Percentiles rank a stretch among this genome's conserved stretches.
Conservation (phyloP, 2,888 invertebrate species). For the Lithophane leautieri region DNA sequence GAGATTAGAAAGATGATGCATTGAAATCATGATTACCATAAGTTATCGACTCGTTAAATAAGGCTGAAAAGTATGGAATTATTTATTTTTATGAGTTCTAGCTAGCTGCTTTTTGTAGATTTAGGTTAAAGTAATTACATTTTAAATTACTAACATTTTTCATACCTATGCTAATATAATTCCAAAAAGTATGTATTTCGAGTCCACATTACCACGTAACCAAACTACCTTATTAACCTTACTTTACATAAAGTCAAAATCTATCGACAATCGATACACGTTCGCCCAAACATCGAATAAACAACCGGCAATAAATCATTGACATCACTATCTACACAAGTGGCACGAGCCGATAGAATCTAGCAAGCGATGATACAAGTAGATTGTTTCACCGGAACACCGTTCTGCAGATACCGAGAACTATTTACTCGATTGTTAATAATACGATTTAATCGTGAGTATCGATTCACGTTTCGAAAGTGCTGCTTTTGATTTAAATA, state of each 20-base stretch:
- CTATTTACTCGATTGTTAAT: constrained; percentile 78
- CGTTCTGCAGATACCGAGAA: constrained; percentile 76
- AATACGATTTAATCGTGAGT: constrained; percentile 79
- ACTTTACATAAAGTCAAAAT: neutral
- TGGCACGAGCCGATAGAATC: constrained; percentile 89
- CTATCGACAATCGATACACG: constrained; percentile 47
- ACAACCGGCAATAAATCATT: constrained; percentile 53
- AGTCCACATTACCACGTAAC: neutral
- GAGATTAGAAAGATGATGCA: neutral
- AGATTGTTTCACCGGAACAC: constrained; percentile 87
- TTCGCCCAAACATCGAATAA: constrained; percentile 67
- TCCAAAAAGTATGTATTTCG: neutral
- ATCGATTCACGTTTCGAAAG: constrained; percentile 79
- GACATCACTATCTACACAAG: constrained; percentile 84
- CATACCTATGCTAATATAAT: neutral
- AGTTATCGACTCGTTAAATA: neutral
- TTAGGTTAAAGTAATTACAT: neutral
- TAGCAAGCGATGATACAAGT: constrained; percentile 86
- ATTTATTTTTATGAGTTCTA: neutral
- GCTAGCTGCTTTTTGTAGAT: neutral
- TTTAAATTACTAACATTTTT: neutral
- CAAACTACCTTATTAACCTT: neutral
- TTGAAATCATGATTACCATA: neutral
- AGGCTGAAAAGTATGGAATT: neutral
- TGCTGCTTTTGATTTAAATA: constrained; percentile 71